phyloP scores from a whole-genome alignment of 2,888 invertebrate species.

The Pandemis heparana region DNA sequence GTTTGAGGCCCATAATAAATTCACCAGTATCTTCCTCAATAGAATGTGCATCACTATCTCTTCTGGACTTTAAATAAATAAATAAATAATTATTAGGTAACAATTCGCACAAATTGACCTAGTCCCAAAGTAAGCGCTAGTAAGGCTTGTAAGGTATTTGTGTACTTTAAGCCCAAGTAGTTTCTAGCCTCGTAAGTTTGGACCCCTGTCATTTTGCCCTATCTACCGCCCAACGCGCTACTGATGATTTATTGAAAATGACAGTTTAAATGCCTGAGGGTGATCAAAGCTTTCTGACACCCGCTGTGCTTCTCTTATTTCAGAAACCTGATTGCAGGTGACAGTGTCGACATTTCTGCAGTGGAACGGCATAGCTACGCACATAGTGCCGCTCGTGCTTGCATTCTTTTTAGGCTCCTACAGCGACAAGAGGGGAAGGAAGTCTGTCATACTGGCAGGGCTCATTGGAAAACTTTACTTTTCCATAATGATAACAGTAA shows the following conservation, averaged over 20 bases:
- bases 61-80: too few relatives aligned
- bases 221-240: too few relatives aligned
- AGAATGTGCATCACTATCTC: too few relatives aligned
- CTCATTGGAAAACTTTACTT: conserved; percentile 91
- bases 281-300: background rate
- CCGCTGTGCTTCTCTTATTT: background rate
- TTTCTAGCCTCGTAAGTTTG: too few relatives aligned
- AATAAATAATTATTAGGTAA: too few relatives aligned
- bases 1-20: too few relatives aligned
- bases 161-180: too few relatives aligned
- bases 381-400: conserved; percentile 90
- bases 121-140: too few relatives aligned
- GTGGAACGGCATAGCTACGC: conserved; percentile 91
- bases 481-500: conserved; percentile 90
- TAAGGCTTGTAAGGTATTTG: too few relatives aligned
- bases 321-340: conserved; percentile 71
- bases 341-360: conserved; percentile 91
- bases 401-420: conserved; percentile 93
- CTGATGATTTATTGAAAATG: background rate
- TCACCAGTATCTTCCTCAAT: too few relatives aligned
- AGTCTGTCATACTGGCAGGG: conserved; percentile 90
- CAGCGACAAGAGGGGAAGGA: conserved; percentile 92
- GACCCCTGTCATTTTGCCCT: too few relatives aligned
- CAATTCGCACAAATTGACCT: too few relatives aligned
- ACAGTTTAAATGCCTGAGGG: background rate